Conservation (phyloP, 2,888 invertebrate species). For the Boloria selene region DNA sequence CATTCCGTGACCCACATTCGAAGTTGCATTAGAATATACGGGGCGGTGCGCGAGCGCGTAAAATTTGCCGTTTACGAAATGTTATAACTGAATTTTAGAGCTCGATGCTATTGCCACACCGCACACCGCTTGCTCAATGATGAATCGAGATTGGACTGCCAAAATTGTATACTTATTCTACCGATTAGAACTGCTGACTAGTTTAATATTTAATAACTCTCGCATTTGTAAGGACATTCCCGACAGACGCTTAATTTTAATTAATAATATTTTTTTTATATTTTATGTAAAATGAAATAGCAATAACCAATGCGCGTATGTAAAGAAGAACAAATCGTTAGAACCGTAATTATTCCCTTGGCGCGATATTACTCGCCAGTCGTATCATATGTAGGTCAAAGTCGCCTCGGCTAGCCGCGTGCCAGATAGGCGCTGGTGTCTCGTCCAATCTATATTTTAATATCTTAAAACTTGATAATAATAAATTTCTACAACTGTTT, state of each 20-base stretch:
- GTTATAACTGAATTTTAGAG: slow-evolving; percentile 78
- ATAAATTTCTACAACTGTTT: background rate
- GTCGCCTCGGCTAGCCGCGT: slow-evolving; percentile 58
- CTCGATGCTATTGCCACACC: slow-evolving; percentile 69
- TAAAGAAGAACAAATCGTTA: slow-evolving; percentile 10
- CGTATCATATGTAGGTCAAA: slow-evolving; percentile 68
- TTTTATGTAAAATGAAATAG: no score
- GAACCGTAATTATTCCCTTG: slow-evolving; percentile 56
- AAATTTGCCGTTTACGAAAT: slow-evolving; percentile 80
- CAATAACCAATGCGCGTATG: slow-evolving; percentile 8
- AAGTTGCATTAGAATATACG: slow-evolving; percentile 77
- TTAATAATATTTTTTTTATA: no score
- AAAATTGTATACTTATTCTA: slow-evolving; percentile 55
- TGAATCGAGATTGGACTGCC: slow-evolving; percentile 63
- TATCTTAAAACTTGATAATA: slow-evolving; percentile 16
- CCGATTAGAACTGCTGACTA: slow-evolving; percentile 42
- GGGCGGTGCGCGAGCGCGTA: slow-evolving; percentile 74
- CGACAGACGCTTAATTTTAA: no score
- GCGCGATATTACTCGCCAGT: slow-evolving; percentile 50
- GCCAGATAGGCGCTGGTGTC: slow-evolving; percentile 53
- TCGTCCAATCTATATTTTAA: slow-evolving; percentile 36
- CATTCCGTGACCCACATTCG: slow-evolving; percentile 73
- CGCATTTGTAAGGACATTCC: background rate
- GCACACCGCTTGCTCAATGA: slow-evolving; percentile 68
- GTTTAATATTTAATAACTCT: slow-evolving; percentile 13